These are phyloP conservation scores for Siniperca knerii DNA, from an alignment of 2,113 vertebrate species.

Conservation along the genomic window DNA sequence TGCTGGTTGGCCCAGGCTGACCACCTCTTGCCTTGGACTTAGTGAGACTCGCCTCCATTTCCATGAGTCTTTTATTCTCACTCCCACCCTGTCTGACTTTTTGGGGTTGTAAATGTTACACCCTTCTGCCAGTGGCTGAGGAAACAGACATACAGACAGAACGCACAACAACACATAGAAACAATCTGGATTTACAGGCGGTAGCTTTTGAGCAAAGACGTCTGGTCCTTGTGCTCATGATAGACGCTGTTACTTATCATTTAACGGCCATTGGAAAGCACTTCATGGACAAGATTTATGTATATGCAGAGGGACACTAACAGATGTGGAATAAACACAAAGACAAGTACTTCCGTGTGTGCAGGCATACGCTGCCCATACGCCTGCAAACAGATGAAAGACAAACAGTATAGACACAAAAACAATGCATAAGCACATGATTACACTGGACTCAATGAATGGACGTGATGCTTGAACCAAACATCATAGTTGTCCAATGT, in stretches of 20 bases:
- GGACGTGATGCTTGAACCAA: constrained; percentile 28
- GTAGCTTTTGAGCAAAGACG: constrained; percentile 20
- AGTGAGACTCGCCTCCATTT: neutral
- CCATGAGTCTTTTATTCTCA: constrained; percentile 9
- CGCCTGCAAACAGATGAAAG: constrained; percentile 14
- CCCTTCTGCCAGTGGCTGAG: constrained; percentile 35
- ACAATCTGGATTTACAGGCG: constrained; percentile 38
- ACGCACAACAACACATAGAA: constrained; percentile 39
- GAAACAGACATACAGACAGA: constrained; percentile 37
- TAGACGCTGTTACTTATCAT: constrained; percentile 39
- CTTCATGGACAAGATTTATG: constrained; percentile 43
- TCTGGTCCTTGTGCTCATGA: constrained; percentile 33
- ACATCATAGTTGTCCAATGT: constrained; percentile 1
- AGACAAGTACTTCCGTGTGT: constrained; percentile 50
- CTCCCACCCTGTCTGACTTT: constrained; percentile 44
- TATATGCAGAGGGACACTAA: constrained; percentile 31
- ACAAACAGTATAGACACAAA: constrained; percentile 19
- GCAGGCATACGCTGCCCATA: neutral
- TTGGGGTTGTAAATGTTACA: constrained; percentile 29
- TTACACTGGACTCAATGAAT: neutral
- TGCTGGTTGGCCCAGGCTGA: neutral
- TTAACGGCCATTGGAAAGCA: constrained; percentile 41
- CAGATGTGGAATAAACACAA: constrained; percentile 68
- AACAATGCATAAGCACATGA: neutral
- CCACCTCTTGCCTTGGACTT: neutral